These are phyloP conservation scores for Lepidothrix coronata DNA, from an alignment of 2,113 vertebrate genomes.

Conservation along the genomic window DNA sequence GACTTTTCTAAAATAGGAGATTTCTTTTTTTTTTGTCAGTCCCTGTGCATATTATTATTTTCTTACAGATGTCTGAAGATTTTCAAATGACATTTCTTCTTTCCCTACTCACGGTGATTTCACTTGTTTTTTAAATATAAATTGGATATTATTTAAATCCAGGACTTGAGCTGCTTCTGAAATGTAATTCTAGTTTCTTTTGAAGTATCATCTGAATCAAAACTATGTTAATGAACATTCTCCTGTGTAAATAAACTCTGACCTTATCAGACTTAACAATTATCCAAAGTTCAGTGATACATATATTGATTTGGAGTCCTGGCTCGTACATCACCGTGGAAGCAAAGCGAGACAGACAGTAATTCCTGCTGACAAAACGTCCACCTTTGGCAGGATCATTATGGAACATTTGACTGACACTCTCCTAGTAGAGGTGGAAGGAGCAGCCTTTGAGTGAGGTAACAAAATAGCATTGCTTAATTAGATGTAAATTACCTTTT, in stretches of 20 bases:
- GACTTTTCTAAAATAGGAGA: not conserved
- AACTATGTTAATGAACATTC: slow-evolving; percentile 8
- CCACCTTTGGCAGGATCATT: not conserved
- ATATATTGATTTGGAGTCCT: not conserved
- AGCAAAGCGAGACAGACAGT: not conserved
- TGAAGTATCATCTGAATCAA: not conserved
- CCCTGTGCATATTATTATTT: not conserved
- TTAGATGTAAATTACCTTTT: slow-evolving; percentile 39
- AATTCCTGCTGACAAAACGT: not conserved
- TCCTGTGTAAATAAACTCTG: slow-evolving; percentile 29
- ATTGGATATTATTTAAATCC: slow-evolving; percentile 11
- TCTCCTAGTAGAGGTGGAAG: not conserved
- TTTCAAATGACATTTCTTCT: not conserved
- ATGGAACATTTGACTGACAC: not conserved
- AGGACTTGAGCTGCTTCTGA: not conserved
- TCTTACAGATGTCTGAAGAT: not conserved
- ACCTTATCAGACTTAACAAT: slow-evolving; percentile 15
- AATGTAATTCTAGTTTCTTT: slow-evolving; percentile 4
- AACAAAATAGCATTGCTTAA: slow-evolving; percentile 13
- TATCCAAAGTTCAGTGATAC: not conserved
- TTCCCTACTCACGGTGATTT: not conserved
- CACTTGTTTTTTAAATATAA: not conserved
- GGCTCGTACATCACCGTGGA: not conserved
- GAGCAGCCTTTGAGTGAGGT: not conserved
- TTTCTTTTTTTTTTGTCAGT: not conserved